These are phyloP conservation scores for Allophyes oxyacanthae DNA, from an alignment of 2,888 invertebrate species.

Conservation along the genomic window DNA sequence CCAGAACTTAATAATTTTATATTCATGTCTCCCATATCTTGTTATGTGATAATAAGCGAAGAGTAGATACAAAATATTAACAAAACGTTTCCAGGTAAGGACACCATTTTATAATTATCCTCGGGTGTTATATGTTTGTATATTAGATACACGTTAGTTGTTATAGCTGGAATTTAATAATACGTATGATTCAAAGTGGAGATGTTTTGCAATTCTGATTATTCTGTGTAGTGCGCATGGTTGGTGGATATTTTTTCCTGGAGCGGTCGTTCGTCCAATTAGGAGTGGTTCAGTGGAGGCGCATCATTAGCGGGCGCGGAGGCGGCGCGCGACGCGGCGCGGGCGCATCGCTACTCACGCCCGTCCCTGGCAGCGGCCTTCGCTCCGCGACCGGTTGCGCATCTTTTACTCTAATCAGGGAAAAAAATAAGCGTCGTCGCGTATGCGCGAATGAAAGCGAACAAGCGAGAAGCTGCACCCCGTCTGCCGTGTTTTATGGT, in stretches of 20 bases:
- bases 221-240: slow-evolving; percentile 74
- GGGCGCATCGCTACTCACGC: slow-evolving; percentile 63
- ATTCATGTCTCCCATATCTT: slow-evolving; percentile 79
- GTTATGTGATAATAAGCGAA: slow-evolving; percentile 70
- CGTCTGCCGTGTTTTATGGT: slow-evolving; percentile 81
- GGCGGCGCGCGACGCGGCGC: slow-evolving; percentile 59
- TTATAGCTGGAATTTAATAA: slow-evolving; percentile 72
- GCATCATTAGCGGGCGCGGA: slow-evolving; percentile 83
- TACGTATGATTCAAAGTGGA: slow-evolving; percentile 65
- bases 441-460: slow-evolving; percentile 84
- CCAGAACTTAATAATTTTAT: slow-evolving; percentile 69
- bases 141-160: slow-evolving; percentile 57
- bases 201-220: slow-evolving; percentile 65
- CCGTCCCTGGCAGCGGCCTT: slow-evolving; percentile 83
- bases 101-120: slow-evolving; percentile 57
- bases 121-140: slow-evolving; percentile 19
- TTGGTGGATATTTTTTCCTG: slow-evolving; percentile 79
- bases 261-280: slow-evolving; percentile 82
- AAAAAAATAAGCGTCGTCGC: slow-evolving; percentile 81
- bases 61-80: slow-evolving; percentile 60
- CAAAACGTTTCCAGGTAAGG: slow-evolving; percentile 74
- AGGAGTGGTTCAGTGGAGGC: slow-evolving; percentile 81
- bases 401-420: slow-evolving; percentile 88
- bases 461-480: slow-evolving; percentile 78
- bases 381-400: slow-evolving; percentile 85